Evolutionary conservation across 1,140 invertebrate genomes (phyloP).

Genomic region (Cotesia vestalis): DNA sequence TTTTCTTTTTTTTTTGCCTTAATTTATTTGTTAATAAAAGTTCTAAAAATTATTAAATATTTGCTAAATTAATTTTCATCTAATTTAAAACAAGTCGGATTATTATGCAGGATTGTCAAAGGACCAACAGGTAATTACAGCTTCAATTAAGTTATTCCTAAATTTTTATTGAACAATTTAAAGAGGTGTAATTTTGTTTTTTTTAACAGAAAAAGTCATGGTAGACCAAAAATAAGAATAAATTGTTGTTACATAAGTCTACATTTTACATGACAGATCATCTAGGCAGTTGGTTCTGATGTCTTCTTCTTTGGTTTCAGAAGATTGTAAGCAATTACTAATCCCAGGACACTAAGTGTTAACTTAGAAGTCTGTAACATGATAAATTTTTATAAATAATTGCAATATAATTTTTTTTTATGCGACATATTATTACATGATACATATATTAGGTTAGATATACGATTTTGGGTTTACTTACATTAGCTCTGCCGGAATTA

Average conservation of each 20-base stretch:
- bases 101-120: too few relatives aligned
- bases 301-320: constrained; percentile 30
- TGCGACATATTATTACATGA: neutral
- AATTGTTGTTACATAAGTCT: constrained; percentile 34
- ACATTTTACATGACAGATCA: constrained; percentile 24
- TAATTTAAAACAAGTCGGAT: too few relatives aligned
- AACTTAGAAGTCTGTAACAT: constrained; percentile 17
- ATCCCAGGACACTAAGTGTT: constrained; percentile 21
- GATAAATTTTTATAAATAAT: neutral
- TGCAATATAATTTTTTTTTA: neutral
- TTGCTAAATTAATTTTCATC: too few relatives aligned
- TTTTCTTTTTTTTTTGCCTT: too few relatives aligned
- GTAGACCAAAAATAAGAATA: constrained; percentile 36
- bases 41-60: too few relatives aligned
- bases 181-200: neutral
- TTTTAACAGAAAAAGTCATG: constrained; percentile 37
- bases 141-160: too few relatives aligned
- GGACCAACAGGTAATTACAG: too few relatives aligned
- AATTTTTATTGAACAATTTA: neutral
- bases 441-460: constrained; percentile 12
- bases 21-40: too few relatives aligned
- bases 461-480: constrained; percentile 6
- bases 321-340: constrained; percentile 24
- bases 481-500: constrained; percentile 25
- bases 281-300: neutral